Percentiles rank a stretch among this genome's conserved stretches.
Conservation (phyloP, 2,797 vertebrate species). For the Alauda arvensis region DNA sequence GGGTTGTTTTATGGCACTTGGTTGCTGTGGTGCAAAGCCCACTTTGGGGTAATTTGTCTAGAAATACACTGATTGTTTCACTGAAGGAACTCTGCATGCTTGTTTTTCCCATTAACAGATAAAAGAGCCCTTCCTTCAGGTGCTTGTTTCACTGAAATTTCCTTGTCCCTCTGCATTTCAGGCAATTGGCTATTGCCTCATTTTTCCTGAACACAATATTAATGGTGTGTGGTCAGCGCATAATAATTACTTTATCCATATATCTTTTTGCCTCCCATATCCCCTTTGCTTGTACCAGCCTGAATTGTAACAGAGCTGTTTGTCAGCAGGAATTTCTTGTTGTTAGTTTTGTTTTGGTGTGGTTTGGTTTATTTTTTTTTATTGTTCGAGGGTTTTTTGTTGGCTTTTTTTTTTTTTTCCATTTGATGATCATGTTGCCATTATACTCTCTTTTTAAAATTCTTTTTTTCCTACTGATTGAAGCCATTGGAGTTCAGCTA, state of each 20-base stretch:
- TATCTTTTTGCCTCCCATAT: not conserved
- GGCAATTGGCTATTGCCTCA: not conserved
- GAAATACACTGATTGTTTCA: not conserved
- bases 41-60: not conserved
- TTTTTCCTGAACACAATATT: not conserved
- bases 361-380: too few relatives aligned
- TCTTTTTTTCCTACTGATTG: not conserved
- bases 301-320: not conserved
- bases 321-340: not conserved
- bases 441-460: not conserved
- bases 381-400: not conserved
- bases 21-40: not conserved
- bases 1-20: not conserved
- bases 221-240: not conserved
- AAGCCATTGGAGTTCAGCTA: not conserved
- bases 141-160: not conserved
- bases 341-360: not conserved
- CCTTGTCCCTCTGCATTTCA: not conserved
- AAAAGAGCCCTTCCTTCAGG: not conserved
- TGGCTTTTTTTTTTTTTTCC: not conserved
- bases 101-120: not conserved
- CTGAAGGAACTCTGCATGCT: not conserved
- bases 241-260: not conserved
- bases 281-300: not conserved
- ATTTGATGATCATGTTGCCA: not conserved